Conservation (phyloP, 2,888 invertebrate genomes). For the Azorinus chamasolen region DNA sequence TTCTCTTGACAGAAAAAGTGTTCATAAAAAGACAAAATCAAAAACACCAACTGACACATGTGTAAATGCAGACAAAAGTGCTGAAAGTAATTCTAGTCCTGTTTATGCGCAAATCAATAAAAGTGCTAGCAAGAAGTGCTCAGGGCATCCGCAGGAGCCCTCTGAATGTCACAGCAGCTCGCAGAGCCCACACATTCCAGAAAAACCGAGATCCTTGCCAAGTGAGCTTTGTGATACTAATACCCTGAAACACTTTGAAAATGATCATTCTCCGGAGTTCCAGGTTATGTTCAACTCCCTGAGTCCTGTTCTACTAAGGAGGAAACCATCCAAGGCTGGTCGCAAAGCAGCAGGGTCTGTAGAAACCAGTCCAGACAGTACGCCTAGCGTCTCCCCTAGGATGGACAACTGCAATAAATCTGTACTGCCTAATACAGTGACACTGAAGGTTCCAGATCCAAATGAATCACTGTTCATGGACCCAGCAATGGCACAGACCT, state of each 20-base stretch:
- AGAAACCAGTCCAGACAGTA: slow-evolving; percentile 55
- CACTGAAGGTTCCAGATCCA: not conserved
- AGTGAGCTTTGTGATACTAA: too few relatives aligned
- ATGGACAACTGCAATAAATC: not conserved
- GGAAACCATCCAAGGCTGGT: slow-evolving; percentile 55
- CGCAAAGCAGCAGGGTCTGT: slow-evolving; percentile 46
- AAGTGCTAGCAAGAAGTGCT: too few relatives aligned
- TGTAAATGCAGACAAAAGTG: too few relatives aligned
- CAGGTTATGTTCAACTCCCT: slow-evolving; percentile 78
- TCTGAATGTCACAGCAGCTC: too few relatives aligned
- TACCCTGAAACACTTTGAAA: too few relatives aligned
- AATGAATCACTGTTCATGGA: slow-evolving; percentile 67
- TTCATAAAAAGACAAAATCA: slow-evolving; percentile 2
- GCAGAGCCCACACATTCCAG: not conserved
- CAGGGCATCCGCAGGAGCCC: too few relatives aligned
- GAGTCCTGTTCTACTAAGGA: slow-evolving; percentile 75
- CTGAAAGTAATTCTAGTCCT: too few relatives aligned
- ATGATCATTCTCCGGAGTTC: slow-evolving; percentile 75
- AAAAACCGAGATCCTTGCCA: too few relatives aligned
- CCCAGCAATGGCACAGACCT: slow-evolving; percentile 75
- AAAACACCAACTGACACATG: slow-evolving; percentile 15
- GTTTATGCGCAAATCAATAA: too few relatives aligned
- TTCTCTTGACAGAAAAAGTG: slow-evolving; percentile 46
- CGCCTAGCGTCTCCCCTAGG: slow-evolving; percentile 29
- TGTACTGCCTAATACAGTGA: too few relatives aligned